Conservation (phyloP, 2,113 vertebrate species). For the Seriola rivoliana region DNA sequence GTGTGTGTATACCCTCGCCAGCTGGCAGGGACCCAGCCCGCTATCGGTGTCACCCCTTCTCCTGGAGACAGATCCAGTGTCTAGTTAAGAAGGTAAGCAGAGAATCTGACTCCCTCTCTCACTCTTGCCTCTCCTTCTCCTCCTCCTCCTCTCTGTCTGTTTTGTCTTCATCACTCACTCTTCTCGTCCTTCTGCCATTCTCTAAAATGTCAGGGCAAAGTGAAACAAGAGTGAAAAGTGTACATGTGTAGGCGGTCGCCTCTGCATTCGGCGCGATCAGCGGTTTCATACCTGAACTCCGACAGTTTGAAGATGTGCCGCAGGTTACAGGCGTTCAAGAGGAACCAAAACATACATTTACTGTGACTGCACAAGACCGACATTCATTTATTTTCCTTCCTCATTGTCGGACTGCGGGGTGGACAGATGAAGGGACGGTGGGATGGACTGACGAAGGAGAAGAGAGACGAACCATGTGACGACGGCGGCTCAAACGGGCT, state of each 20-base stretch:
- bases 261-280: not conserved
- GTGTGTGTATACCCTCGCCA: slow-evolving; percentile 31
- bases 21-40: slow-evolving; percentile 62
- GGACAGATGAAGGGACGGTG: slow-evolving; percentile 62
- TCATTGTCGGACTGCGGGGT: slow-evolving; percentile 47
- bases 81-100: slow-evolving; percentile 54
- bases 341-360: slow-evolving; percentile 22
- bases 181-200: slow-evolving; percentile 33
- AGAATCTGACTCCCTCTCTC: slow-evolving; percentile 50
- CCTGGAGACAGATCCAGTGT: slow-evolving; percentile 62
- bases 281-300: slow-evolving; percentile 6
- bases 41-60: slow-evolving; percentile 63
- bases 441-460: slow-evolving; percentile 62
- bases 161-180: slow-evolving; percentile 25
- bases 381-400: slow-evolving; percentile 57
- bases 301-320: not conserved
- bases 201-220: slow-evolving; percentile 57
- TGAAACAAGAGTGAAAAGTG: slow-evolving; percentile 1
- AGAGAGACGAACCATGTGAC: slow-evolving; percentile 59
- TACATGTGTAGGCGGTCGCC: not conserved
- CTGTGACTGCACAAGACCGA: slow-evolving; percentile 24
- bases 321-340: not conserved
- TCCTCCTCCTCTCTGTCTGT: slow-evolving; percentile 19
- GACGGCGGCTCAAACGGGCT: slow-evolving; percentile 63
- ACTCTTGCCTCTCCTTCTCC: not conserved